Evolutionary conservation across 1,140 invertebrate species (phyloP), one percentile per base, ranked within the genome.

Genomic region (Papilio polytes): DNA sequence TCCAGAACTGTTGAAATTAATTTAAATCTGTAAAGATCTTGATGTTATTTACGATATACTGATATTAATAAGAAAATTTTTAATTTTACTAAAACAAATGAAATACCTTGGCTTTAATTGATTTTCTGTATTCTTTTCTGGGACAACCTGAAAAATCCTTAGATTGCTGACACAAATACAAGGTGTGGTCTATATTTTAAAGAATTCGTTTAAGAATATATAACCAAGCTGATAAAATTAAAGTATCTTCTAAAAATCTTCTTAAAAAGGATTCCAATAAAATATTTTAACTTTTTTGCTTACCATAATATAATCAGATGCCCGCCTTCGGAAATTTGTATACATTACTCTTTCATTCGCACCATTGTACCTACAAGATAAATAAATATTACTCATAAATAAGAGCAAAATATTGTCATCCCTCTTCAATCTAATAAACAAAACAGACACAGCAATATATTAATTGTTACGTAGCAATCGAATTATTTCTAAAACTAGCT

Each of bases 261-360:
- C 18, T 48, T 59, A 26, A 46, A 20, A 59, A 70, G 53, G 8
- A 22, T 10, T 26, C 22, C 9, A 22, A 22, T 26, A 26, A 13
- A 22, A 63, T 20, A 2, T 59, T 59, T 59, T 59, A 48, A 12
- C 15, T 59, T 41, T 8, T 41, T 41, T 41, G 36, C 63, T 86
- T 83, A 90, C 89, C 88, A 86, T 83, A 26, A 87, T 74, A 76
- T 88, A 86, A 83, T 89, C 84, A 12, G 82, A 70, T 31, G 86
- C 82, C 78, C 80, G 84, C 82, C 91, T 85, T 72, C 91, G 81
- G 78, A 92, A 92, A 13, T 87, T 87, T 31, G 86, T 84, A 46
- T 92, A 89, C 31, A 90, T 73, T 22, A 90, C 82, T 80, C 89
- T 85, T 83, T 92, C 90, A 74, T 88, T 89, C 76, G 78, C 85